Evolutionary conservation across 37 sponge, comb jelly and placozoan species (phyloP), one percentile per base, ranked within the genome.

Genomic region (Hormiphora californensis): DNA sequence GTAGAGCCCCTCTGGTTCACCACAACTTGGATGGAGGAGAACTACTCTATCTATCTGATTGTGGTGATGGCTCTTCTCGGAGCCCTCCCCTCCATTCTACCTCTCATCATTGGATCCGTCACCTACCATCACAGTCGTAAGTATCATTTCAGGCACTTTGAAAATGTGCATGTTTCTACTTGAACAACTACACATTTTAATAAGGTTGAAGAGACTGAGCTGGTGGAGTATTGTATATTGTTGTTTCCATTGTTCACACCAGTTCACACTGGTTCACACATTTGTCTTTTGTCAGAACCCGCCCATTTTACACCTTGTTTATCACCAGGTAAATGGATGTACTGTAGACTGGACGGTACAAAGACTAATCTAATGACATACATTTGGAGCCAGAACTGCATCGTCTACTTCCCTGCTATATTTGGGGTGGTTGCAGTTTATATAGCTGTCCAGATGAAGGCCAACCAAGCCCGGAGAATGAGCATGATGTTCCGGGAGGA

Each of bases 311-410:
- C n/a, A n/a, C n/a, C n/a, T n/a, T n/a, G n/a, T n/a, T n/a, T n/a
- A n/a, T n/a, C 9, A 49, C 9, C 61, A 57, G 61, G 61, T 5
- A 12, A 12, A 19, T 57, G 61, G 61, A 57, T 57, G 61, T 57
- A 57, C 61, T 57, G 61, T 57, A 23, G 61, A 4, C n/a, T 57
- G 61, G 61, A 5, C 27, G 61, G 61, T 28, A 57, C 15, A 19
- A 57, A 57, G 27, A 28, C 61, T 5, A 23, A 57, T 21, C 27
- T 57, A 30, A 57, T 57, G 61, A 57, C 61, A 28, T 57, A 57
- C 61, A 57, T 57, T 28, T 57, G 61, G 61, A 23, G n/a, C 15
- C n/a, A 57, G 5, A 57, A 57, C 61, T 57, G 61, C n/a, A 57
- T 30, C 7, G 27, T 57, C 61, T 57, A 57, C 61, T 28, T 57